A percentile compares a stretch with the other conserved stretches of the same genome.
Conservation (phyloP, 2,888 invertebrate species). For the Augiades crinisus region DNA sequence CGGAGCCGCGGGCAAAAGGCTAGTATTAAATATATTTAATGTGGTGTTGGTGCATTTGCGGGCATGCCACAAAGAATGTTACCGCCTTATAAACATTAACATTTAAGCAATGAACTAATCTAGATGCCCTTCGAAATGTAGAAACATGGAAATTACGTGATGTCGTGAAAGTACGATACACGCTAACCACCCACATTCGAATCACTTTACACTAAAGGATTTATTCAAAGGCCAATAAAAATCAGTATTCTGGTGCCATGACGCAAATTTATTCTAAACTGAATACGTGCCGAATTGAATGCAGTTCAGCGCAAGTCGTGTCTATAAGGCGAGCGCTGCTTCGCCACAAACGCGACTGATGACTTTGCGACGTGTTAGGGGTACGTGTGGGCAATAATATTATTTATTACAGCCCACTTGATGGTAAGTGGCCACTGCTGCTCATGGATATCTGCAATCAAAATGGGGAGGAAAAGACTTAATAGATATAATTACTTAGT, state of each 20-base stretch:
- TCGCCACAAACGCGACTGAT: background rate
- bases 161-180: background rate
- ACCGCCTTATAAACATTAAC: too few relatives aligned
- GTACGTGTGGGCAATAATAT: background rate
- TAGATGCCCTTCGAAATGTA: background rate
- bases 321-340: constrained; percentile 1
- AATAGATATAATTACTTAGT: too few relatives aligned
- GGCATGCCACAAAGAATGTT: too few relatives aligned
- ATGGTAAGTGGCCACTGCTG: too few relatives aligned
- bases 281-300: constrained; percentile 16
- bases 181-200: background rate
- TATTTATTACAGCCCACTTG: too few relatives aligned
- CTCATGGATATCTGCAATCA: too few relatives aligned
- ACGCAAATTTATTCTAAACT: constrained; percentile 13
- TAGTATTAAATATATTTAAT: too few relatives aligned
- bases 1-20: too few relatives aligned
- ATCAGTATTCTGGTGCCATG: constrained; percentile 8
- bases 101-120: background rate
- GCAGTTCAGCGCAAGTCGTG: constrained; percentile 9
- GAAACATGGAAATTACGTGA: background rate
- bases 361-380: background rate
- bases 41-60: too few relatives aligned
- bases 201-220: background rate
- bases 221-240: constrained; percentile 6
- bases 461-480: too few relatives aligned